These are phyloP conservation scores for Euspilapteryx auroguttella DNA, from an alignment of 2,888 invertebrate species.

Conservation along the genomic window DNA sequence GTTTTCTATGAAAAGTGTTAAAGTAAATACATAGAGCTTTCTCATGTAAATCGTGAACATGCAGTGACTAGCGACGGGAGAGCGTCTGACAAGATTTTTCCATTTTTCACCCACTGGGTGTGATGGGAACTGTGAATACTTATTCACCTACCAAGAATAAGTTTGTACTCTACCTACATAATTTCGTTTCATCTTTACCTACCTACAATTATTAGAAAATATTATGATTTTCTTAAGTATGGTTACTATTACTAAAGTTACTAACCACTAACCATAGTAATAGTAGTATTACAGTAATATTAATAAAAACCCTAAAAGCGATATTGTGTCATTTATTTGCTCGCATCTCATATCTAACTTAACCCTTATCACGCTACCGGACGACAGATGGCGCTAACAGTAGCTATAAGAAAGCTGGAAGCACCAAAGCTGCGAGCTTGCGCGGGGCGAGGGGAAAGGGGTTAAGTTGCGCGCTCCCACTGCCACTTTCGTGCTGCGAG, in stretches of 20 bases:
- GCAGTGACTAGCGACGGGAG: slow-evolving; percentile 1
- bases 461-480: slow-evolving; percentile 42
- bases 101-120: slow-evolving; percentile 22
- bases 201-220: too few species aligned
- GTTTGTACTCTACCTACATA: too few species aligned
- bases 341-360: not conserved
- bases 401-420: not conserved
- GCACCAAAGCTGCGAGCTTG: slow-evolving; percentile 17
- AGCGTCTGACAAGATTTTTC: slow-evolving; percentile 29
- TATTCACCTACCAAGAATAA: too few species aligned
- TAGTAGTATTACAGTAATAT: too few species aligned
- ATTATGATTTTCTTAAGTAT: too few species aligned
- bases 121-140: slow-evolving; percentile 2
- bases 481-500: slow-evolving; percentile 41
- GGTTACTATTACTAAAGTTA: too few species aligned
- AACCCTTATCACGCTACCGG: slow-evolving; percentile 15
- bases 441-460: slow-evolving; percentile 21
- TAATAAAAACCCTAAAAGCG: too few species aligned
- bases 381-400: slow-evolving; percentile 23
- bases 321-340: too few species aligned
- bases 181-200: slow-evolving; percentile 2
- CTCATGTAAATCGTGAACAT: slow-evolving; percentile 7
- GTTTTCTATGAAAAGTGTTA: too few species aligned
- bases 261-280: too few species aligned
- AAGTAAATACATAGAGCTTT: slow-evolving; percentile 8